A percentile compares a stretch with the other conserved stretches of the same genome.
Evolutionary conservation across 1,140 invertebrate species (phyloP).

Genomic region (Copidosoma floridanum): DNA sequence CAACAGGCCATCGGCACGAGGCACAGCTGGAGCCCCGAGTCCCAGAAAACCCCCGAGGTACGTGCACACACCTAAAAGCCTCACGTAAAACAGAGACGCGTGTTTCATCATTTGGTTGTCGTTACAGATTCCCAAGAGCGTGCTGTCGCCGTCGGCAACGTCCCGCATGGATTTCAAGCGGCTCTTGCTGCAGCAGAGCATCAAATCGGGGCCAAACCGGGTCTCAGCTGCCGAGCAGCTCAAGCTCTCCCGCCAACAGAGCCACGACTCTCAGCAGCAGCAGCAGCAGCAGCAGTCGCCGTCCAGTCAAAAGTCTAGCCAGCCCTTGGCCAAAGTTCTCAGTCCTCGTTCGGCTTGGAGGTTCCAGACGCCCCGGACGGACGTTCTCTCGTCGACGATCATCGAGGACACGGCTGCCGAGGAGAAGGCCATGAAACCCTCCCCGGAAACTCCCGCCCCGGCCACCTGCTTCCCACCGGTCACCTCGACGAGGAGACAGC

Average conservation of each 20-base stretch:
- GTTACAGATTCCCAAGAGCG: slow-evolving; percentile 39
- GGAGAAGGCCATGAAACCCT: slow-evolving; percentile 53
- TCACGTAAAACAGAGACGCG: no score
- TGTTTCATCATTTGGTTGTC: not conserved
- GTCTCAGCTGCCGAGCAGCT: slow-evolving; percentile 81
- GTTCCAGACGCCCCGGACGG: slow-evolving; percentile 70
- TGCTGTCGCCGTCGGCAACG: slow-evolving; percentile 60
- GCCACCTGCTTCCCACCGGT: slow-evolving; percentile 24
- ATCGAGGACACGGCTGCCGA: slow-evolving; percentile 65
- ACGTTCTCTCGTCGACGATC: slow-evolving; percentile 81
- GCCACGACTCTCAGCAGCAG: slow-evolving; percentile 44
- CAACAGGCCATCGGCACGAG: slow-evolving; percentile 36
- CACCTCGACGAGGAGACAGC: slow-evolving; percentile 28
- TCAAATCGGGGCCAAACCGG: slow-evolving; percentile 63
- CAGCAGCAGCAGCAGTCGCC: slow-evolving; percentile 45
- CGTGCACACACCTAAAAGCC: no score
- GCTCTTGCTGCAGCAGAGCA: slow-evolving; percentile 69
- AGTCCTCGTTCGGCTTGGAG: slow-evolving; percentile 71
- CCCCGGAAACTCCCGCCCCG: slow-evolving; percentile 41
- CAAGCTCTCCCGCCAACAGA: slow-evolving; percentile 67
- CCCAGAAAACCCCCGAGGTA: slow-evolving; percentile 43
- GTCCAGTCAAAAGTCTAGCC: slow-evolving; percentile 59
- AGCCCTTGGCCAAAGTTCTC: slow-evolving; percentile 64
- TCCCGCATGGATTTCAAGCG: slow-evolving; percentile 80
- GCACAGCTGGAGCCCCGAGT: slow-evolving; percentile 53